Evolutionary conservation across 2,113 vertebrate genomes (phyloP).

Genomic region (Chrysemys picta): DNA sequence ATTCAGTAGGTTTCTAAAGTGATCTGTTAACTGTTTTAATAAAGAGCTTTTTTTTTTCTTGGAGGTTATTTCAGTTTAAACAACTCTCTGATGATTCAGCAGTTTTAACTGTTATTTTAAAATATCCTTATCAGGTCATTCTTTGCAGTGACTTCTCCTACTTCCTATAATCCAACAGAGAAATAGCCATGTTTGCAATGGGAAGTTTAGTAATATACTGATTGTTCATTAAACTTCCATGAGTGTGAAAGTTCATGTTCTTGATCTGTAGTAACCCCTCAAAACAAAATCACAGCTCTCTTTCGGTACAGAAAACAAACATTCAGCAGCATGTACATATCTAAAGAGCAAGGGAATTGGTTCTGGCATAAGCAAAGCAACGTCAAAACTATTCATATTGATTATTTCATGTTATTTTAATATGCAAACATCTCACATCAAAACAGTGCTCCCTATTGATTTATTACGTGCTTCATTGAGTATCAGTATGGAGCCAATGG

Average conservation of each 20-base stretch:
- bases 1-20: not conserved
- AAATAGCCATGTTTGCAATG: not conserved
- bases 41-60: not conserved
- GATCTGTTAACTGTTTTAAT: not conserved
- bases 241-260: not conserved
- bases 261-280: not conserved
- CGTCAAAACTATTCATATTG: not conserved
- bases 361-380: not conserved
- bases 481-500: slow-evolving; percentile 50
- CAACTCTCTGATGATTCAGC: not conserved
- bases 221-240: not conserved
- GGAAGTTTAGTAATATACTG: not conserved
- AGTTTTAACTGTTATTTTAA: slow-evolving; percentile 6
- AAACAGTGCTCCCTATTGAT: not conserved
- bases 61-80: not conserved
- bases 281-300: not conserved
- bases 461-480: slow-evolving; percentile 43
- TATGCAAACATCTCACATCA: not conserved
- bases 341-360: slow-evolving; percentile 7
- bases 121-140: not conserved
- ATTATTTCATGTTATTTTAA: not conserved
- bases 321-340: not conserved
- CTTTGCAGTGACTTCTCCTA: not conserved
- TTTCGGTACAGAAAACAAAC: not conserved
- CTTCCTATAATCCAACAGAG: slow-evolving; percentile 20